phyloP scores from a whole-genome alignment of 2,888 invertebrate genomes.

The Yponomeuta malinellus region DNA sequence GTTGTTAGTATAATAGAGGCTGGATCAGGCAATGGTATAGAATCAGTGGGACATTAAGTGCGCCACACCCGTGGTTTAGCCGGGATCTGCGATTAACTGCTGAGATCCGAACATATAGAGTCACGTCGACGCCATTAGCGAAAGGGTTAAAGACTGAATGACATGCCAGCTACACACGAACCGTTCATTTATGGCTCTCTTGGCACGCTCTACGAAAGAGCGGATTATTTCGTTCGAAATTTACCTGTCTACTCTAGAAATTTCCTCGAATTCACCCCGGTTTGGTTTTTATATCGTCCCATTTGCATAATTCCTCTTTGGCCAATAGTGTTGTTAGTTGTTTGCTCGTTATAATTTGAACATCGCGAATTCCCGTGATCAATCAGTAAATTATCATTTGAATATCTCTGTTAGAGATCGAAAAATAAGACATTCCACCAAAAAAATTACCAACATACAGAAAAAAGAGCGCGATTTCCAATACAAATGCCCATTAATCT shows the following conservation, averaged over 20 bases:
- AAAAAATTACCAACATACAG: not conserved
- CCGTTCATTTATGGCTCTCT: constrained; percentile 14
- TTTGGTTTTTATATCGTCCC: not conserved
- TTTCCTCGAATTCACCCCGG: not conserved
- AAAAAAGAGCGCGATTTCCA: not conserved
- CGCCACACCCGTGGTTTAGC: constrained; percentile 24
- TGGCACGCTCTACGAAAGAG: not conserved
- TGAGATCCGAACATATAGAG: constrained; percentile 53
- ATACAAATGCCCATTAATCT: not conserved
- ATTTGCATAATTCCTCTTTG: not conserved
- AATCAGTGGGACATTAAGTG: constrained; percentile 54
- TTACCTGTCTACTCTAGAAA: not conserved
- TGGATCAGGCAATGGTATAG: constrained; percentile 41
- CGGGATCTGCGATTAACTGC: constrained; percentile 45
- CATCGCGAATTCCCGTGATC: not conserved
- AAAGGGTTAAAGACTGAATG: constrained; percentile 48
- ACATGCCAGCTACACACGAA: constrained; percentile 46
- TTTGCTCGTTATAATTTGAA: not conserved
- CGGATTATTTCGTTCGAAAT: not conserved
- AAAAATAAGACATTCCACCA: not conserved
- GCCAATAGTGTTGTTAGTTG: not conserved
- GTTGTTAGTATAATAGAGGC: constrained; percentile 33
- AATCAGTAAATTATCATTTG: not conserved
- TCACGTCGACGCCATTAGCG: constrained; percentile 63
- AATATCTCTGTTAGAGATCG: not conserved